Evolutionary conservation across 1,140 invertebrate species (phyloP).

Genomic region (Hycleus cichorii): DNA sequence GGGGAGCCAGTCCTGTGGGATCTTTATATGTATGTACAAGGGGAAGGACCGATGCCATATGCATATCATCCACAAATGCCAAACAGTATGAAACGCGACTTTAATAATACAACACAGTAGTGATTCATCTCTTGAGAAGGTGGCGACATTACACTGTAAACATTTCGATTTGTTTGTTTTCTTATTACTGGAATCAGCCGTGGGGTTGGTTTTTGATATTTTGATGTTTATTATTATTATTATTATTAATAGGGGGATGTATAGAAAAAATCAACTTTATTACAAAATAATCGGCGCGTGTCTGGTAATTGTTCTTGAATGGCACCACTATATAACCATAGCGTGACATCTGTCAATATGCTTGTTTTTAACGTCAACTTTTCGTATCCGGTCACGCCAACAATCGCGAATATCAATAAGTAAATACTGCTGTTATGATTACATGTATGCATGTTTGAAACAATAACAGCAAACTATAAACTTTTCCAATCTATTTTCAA

Average conservation of each 20-base stretch:
- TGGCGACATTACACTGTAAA: not conserved
- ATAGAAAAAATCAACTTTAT: conserved; percentile 4
- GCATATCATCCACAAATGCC: conserved; percentile 1
- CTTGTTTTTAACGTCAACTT: conserved; percentile 20
- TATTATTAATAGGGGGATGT: not conserved
- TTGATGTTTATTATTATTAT: not conserved
- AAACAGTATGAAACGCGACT: conserved; percentile 9
- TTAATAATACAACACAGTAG: conserved; percentile 5
- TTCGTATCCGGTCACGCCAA: conserved; percentile 18
- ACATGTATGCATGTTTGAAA: conserved; percentile 12
- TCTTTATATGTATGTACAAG: not conserved
- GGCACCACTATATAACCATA: conserved; percentile 2
- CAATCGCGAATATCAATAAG: conserved; percentile 19
- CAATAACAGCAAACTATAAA: conserved; percentile 19
- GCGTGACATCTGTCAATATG: conserved; percentile 21
- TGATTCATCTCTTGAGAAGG: no score
- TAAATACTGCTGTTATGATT: conserved; percentile 19
- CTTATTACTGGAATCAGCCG: not conserved
- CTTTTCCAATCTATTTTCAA: conserved; percentile 26
- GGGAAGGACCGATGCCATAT: conserved; percentile 11
- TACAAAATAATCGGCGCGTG: conserved; percentile 15
- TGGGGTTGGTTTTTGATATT: not conserved
- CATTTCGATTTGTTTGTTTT: not conserved
- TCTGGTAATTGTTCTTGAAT: conserved; percentile 10
- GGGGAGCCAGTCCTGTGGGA: conserved; percentile 2